Conservation (phyloP, 2,888 invertebrate species). For the Napeogenes inachia region DNA sequence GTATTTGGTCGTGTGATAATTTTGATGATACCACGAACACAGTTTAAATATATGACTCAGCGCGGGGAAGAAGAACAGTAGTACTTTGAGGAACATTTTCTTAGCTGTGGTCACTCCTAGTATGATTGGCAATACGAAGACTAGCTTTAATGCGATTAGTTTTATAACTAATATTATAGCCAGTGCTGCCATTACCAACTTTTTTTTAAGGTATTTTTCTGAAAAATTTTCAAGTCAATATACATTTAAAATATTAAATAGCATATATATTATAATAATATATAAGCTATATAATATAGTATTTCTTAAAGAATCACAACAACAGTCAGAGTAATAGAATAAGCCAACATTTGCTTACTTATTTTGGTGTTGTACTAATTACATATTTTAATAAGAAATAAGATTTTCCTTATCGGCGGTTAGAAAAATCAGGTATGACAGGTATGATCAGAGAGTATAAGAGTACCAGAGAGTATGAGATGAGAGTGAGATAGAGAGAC, state of each 20-base stretch:
- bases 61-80: slow-evolving; percentile 89
- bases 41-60: slow-evolving; percentile 89
- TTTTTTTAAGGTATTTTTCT: slow-evolving; percentile 88
- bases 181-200: slow-evolving; percentile 84
- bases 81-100: slow-evolving; percentile 87
- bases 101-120: slow-evolving; percentile 90
- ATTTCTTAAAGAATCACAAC: too few species aligned
- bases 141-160: slow-evolving; percentile 86
- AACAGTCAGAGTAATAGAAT: neutral
- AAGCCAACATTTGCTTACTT: slow-evolving; percentile 69
- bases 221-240: slow-evolving; percentile 44
- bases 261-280: too few species aligned
- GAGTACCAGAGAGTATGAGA: too few species aligned
- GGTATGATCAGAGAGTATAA: too few species aligned
- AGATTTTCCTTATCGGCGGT: too few species aligned
- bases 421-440: too few species aligned
- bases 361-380: slow-evolving; percentile 71
- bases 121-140: slow-evolving; percentile 87
- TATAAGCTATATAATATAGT: too few species aligned
- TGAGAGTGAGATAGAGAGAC: too few species aligned
- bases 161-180: slow-evolving; percentile 87
- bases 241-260: too few species aligned
- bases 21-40: slow-evolving; percentile 88
- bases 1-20: slow-evolving; percentile 83
- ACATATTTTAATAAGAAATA: too few species aligned